Evolutionary conservation across 92 coral and sea anemone genomes (phyloP), one percentile per base, ranked within the genome.

Genomic region (Palythoa grandis): DNA sequence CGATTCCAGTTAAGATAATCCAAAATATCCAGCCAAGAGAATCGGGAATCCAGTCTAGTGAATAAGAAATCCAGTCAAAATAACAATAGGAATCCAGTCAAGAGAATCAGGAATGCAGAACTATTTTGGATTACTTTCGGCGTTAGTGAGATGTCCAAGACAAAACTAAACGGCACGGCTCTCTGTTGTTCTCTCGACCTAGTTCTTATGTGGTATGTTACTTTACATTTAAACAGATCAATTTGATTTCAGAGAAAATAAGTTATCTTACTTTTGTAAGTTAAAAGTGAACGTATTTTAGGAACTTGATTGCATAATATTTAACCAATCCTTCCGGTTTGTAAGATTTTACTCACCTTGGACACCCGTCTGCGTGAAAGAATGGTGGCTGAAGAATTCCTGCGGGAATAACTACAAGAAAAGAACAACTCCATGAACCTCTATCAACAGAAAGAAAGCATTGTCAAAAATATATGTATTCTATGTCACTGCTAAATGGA

Each of bases 321-420:
- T 56, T 10, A 56, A 56, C 14, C 61, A 56, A 56, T 56, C 16
- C 8, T 56, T 56, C 61, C 2, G 4, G 61, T 56, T 56, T 56
- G 16, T 17, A 56, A 56, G 4, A 12, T 56, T 56, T 12, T 0
- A 56, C 61, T 56, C 61, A 56, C 61, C 61, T 56, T 56, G 61
- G 61, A 56, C 15, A 56, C 16, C 61, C 61, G 16, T 56, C 61
- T 56, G 61, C 61, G 61, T 56, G 61, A 17, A 56, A 56, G 61
- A 56, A 56, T 3, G 61, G 99, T 9, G 98, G 98, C 79, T 97
- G 98, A 29, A 97, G 94, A 68, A 97, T 97, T 76, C 92, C 99
- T 13, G 99, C 99, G 7, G 99, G 99, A 73, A 95, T 97, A 82
- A 97, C 99, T 97, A 43, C 20, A 89, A 63, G 29, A 82, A 58